Evolutionary conservation across 2,888 invertebrate genomes (phyloP).

Genomic region (Charanyca ferruginea): DNA sequence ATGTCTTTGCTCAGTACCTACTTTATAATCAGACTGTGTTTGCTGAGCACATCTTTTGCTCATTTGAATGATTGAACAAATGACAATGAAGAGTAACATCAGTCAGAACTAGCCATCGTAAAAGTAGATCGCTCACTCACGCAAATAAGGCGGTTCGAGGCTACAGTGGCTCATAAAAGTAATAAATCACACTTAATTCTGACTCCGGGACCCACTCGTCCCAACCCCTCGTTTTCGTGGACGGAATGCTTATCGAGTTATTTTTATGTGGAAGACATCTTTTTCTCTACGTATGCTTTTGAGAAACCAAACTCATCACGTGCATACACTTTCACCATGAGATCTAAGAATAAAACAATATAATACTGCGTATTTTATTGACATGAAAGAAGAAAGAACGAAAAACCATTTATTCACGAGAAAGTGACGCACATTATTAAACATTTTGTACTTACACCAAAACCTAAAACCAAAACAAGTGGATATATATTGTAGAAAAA

Average conservation of each 20-base stretch:
- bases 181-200: slow-evolving; percentile 88
- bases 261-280: slow-evolving; percentile 63
- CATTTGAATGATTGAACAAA: slow-evolving; percentile 52
- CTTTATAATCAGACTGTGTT: background rate
- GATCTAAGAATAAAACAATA: too few species aligned
- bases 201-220: slow-evolving; percentile 75
- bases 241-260: slow-evolving; percentile 80
- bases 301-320: slow-evolving; percentile 22
- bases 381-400: too few species aligned
- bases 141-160: slow-evolving; percentile 78
- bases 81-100: slow-evolving; percentile 50
- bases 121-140: slow-evolving; percentile 68
- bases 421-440: too few species aligned
- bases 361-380: too few species aligned
- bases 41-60: slow-evolving; percentile 23
- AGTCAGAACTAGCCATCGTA: slow-evolving; percentile 61
- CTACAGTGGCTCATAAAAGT: slow-evolving; percentile 82
- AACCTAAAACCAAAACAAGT: too few species aligned
- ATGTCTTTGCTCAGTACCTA: background rate
- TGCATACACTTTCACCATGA: too few species aligned
- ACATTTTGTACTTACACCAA: too few species aligned
- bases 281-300: slow-evolving; percentile 44
- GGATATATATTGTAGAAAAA: too few species aligned
- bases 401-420: too few species aligned
- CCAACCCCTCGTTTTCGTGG: slow-evolving; percentile 80